These are phyloP conservation scores for Canis aureus DNA, from an alignment of 2,113 vertebrate genomes.

Conservation along the genomic window DNA sequence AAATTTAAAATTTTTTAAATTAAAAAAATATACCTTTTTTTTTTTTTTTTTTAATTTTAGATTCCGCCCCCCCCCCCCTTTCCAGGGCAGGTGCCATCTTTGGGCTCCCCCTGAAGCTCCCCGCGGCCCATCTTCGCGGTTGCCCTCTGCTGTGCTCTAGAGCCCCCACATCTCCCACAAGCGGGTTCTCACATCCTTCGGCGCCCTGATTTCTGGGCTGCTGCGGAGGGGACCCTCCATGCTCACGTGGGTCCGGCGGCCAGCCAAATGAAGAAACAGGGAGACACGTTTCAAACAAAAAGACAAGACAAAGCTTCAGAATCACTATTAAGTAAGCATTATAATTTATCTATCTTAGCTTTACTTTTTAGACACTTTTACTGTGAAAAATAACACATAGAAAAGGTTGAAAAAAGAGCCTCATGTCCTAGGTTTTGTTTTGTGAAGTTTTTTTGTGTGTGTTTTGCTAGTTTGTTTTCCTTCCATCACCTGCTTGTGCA, in stretches of 20 bases:
- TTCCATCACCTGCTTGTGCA: neutral
- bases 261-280: neutral
- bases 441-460: neutral
- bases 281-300: neutral
- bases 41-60: neutral
- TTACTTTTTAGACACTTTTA: neutral
- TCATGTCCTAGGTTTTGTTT: neutral
- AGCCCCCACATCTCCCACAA: neutral
- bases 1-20: too few species aligned
- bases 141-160: fast-evolving
- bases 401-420: neutral
- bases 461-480: neutral
- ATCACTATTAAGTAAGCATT: neutral
- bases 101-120: too few species aligned
- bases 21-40: neutral
- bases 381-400: neutral
- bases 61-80: too few species aligned
- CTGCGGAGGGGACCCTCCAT: too few species aligned
- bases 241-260: neutral
- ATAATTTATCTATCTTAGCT: neutral
- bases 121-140: too few species aligned
- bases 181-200: too few species aligned
- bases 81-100: neutral
- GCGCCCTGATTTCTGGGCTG: neutral
- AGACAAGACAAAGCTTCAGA: neutral